Evolutionary conservation across 2,797 vertebrate species (phyloP), one percentile per base, ranked within the genome.

Genomic region (Macropodus opercularis): DNA sequence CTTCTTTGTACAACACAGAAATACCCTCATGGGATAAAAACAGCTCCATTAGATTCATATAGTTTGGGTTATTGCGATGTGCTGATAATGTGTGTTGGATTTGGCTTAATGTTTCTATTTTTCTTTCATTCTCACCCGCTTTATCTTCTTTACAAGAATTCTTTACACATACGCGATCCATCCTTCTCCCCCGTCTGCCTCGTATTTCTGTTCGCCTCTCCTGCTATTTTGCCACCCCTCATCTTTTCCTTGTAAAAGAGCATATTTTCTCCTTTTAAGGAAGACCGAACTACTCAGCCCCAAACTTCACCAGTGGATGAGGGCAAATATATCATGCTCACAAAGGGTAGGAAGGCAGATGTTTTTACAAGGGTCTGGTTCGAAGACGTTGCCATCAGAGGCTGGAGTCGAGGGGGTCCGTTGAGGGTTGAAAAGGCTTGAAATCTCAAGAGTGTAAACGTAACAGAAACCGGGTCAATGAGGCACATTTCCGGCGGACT

Each of bases 261-360:
- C 89, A 91, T 91, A 91, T 88, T 92, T 91, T 93, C 79, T 91
- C 92, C 92, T 91, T 93, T 91, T 92, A 93, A 91, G 91, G 89
- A 89, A 86, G 75, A 54, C 81, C 77, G 72, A 73, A 79, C 79
- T 77, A 75, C 81, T 79, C 66, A 14, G 83, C 64, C 76, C 48
- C 57, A 85, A 89, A 90, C 71, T 75, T 86, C 58, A 81, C 80
- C 43, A 49, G 70, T 55, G 70, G 84, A 84, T 65, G 64, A 72
- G 73, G 73, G 80, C 70, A 79, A 81, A 81, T 87, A 79, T 75
- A 83, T 89, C 76, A 81, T 72, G 75, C 85, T 87, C 67, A 80
- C 79, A 84, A 81, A 85, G 60, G 32, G 66, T 53, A 75, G 80
- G 54, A 71, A 77, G 75, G 75, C 84, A 86, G 71, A 80, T 87